These are phyloP conservation scores for Molothrus ater DNA, from an alignment of 2,797 vertebrate species.

Conservation along the genomic window DNA sequence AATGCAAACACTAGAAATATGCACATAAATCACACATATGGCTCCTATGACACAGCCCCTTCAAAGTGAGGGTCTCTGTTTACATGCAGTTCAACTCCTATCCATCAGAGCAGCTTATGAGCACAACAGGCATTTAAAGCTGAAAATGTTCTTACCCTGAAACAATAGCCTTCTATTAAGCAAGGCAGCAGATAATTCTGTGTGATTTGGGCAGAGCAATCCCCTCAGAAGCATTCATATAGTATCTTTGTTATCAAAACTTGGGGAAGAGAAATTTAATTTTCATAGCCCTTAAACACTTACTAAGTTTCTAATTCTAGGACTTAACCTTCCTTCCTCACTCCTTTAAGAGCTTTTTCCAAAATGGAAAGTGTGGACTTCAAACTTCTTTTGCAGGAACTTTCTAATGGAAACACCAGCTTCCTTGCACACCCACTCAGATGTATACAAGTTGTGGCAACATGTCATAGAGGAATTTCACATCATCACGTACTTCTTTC, in stretches of 20 bases:
- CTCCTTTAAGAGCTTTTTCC: neutral
- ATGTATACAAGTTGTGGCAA: neutral
- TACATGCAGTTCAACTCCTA: neutral
- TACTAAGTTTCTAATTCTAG: neutral
- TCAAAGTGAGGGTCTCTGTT: neutral
- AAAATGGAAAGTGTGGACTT: neutral
- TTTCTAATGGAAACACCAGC: neutral
- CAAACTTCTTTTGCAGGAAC: neutral
- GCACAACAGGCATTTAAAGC: neutral
- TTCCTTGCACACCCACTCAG: neutral
- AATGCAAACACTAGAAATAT: neutral
- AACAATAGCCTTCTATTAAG: neutral
- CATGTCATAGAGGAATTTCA: neutral
- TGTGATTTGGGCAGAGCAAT: neutral
- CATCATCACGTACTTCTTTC: neutral
- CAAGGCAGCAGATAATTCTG: neutral
- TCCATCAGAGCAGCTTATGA: neutral
- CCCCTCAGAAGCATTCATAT: neutral
- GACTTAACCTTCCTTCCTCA: neutral
- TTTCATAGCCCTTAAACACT: neutral
- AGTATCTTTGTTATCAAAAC: neutral
- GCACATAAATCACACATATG: neutral
- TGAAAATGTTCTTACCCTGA: neutral
- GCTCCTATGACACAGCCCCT: neutral
- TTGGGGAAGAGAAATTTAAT: neutral